These are phyloP conservation scores for Epicampocera succincta DNA, from an alignment of 2,888 invertebrate species.

Conservation along the genomic window DNA sequence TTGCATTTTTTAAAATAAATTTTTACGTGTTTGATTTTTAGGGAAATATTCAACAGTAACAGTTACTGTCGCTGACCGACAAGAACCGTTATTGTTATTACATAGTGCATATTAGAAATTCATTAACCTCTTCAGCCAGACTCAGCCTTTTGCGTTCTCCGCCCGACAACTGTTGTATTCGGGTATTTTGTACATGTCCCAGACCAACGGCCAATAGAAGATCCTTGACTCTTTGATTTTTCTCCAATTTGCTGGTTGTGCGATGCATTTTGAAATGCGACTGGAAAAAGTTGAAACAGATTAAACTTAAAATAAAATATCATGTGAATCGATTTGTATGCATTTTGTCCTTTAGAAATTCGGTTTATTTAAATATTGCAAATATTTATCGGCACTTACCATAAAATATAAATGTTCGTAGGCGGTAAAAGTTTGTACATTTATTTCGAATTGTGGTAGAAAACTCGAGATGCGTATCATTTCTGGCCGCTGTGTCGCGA, in stretches of 20 bases:
- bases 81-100: no score
- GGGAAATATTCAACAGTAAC: background rate
- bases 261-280: slow-evolving; percentile 89
- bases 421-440: slow-evolving; percentile 89
- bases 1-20: no score
- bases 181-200: slow-evolving; percentile 86
- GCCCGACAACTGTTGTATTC: slow-evolving; percentile 90
- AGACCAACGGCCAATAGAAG: slow-evolving; percentile 86
- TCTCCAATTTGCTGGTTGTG: slow-evolving; percentile 81
- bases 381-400: slow-evolving; percentile 83
- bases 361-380: background rate
- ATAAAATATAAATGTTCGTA: slow-evolving; percentile 93
- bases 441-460: slow-evolving; percentile 92
- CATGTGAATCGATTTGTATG: no score
- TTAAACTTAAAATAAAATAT: no score
- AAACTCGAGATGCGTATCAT: slow-evolving; percentile 91
- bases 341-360: background rate
- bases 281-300: slow-evolving; percentile 81
- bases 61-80: no score
- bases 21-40: no score
- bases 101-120: no score
- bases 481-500: slow-evolving; percentile 84
- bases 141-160: slow-evolving; percentile 94
- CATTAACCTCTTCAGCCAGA: slow-evolving; percentile 90
- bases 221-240: slow-evolving; percentile 77